A percentile compares a stretch with the other conserved stretches of the same genome.
Evolutionary conservation across 2,888 invertebrate species (phyloP).

Genomic region (Thymelicus lineola): DNA sequence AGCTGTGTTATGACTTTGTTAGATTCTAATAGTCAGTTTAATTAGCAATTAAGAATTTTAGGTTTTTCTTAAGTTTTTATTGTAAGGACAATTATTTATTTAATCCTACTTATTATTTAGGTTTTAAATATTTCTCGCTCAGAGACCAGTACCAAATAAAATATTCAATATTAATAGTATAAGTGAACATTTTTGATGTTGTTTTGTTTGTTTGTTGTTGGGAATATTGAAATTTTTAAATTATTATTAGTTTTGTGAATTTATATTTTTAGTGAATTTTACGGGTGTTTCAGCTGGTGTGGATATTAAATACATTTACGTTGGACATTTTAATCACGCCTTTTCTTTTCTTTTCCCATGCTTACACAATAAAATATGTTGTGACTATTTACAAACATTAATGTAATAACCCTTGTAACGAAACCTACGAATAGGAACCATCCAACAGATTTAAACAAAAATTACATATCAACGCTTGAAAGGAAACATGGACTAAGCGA

Average conservation of each 20-base stretch:
- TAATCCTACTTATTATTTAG: neutral
- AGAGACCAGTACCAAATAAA: conserved; percentile 38
- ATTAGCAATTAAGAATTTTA: neutral
- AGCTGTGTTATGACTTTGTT: no score
- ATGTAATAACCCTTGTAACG: no score
- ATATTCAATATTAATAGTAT: conserved; percentile 31
- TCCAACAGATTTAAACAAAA: no score
- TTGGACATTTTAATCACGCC: neutral
- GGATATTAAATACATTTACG: conserved; percentile 12
- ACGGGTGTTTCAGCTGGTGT: conserved; percentile 4
- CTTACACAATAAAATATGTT: no score
- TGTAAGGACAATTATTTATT: no score
- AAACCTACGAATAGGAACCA: no score
- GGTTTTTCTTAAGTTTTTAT: neutral
- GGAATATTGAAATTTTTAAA: conserved; percentile 4
- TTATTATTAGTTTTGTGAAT: neutral
- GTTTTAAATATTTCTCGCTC: conserved; percentile 10
- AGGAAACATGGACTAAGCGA: no score
- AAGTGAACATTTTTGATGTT: neutral
- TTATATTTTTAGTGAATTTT: neutral
- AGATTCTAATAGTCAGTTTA: no score
- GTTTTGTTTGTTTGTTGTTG: conserved; percentile 2
- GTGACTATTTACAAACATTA: no score
- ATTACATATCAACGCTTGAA: no score
- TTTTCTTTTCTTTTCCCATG: conserved; percentile 1